Conservation (phyloP, 2,888 invertebrate genomes). For the Pristionchus exspectatus region DNA sequence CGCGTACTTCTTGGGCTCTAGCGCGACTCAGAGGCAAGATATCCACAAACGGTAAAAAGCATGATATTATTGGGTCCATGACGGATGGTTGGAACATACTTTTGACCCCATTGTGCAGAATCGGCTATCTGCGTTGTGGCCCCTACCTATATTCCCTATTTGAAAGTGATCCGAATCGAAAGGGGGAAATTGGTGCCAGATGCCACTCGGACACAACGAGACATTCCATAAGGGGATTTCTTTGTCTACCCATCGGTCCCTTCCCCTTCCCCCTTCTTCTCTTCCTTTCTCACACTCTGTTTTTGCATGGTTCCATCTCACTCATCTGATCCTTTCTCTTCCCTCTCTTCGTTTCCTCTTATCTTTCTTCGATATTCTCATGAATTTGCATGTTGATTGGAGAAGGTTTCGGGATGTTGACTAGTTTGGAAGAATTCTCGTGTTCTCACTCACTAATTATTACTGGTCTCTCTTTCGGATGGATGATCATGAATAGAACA, state of each 20-base stretch:
- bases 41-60: too few species aligned
- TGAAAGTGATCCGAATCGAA: background rate
- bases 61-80: too few species aligned
- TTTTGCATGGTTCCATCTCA: conserved; percentile 2
- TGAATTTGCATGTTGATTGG: background rate
- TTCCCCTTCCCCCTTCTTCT: conserved; percentile 11
- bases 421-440: background rate
- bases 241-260: conserved; percentile 27
- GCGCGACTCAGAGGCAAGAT: too few species aligned
- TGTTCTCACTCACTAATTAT: background rate
- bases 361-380: background rate
- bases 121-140: too few species aligned
- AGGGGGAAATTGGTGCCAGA: background rate
- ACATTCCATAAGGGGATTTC: conserved; percentile 36
- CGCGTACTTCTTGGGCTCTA: too few species aligned
- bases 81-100: too few species aligned
- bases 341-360: background rate
- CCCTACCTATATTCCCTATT: background rate
- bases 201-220: conserved; percentile 12
- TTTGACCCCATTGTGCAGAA: too few species aligned
- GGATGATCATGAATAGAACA: background rate
- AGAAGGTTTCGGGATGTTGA: background rate
- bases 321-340: background rate
- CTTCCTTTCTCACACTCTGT: conserved; percentile 33
- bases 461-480: conserved; percentile 24